Conservation (phyloP, 2,888 invertebrate genomes). For the Rhabditoides inermis region DNA sequence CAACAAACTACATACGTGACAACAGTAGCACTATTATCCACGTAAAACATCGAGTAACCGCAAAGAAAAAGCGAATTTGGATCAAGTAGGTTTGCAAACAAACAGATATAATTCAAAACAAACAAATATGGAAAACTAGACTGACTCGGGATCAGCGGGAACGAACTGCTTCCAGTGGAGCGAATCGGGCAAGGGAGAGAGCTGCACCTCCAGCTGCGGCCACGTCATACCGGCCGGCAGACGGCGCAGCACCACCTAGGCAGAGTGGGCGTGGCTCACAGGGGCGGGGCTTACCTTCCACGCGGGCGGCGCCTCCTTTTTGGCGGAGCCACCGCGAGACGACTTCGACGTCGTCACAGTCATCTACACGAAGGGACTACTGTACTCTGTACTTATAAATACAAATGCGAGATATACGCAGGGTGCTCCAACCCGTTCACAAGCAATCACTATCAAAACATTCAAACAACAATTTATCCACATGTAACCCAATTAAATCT, state of each 20-base stretch:
- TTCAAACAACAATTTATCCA: too few relatives aligned
- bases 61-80: neutral
- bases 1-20: neutral
- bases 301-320: too few relatives aligned
- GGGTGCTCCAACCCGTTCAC: too few relatives aligned
- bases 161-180: conserved; percentile 1
- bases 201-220: conserved; percentile 1
- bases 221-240: conserved; percentile 6
- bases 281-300: too few relatives aligned
- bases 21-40: neutral
- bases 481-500: too few relatives aligned
- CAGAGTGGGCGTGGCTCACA: too few relatives aligned
- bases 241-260: conserved; percentile 6
- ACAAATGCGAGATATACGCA: too few relatives aligned
- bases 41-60: neutral
- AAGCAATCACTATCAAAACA: too few relatives aligned
- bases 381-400: too few relatives aligned
- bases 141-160: conserved; percentile 7
- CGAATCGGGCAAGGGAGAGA: conserved; percentile 6
- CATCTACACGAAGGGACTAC: too few relatives aligned
- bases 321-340: too few relatives aligned
- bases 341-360: too few relatives aligned
- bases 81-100: neutral
- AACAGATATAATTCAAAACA: neutral
- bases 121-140: neutral